Evolutionary conservation across 2,888 invertebrate genomes (phyloP).

Genomic region (Tetragnatha montana): DNA sequence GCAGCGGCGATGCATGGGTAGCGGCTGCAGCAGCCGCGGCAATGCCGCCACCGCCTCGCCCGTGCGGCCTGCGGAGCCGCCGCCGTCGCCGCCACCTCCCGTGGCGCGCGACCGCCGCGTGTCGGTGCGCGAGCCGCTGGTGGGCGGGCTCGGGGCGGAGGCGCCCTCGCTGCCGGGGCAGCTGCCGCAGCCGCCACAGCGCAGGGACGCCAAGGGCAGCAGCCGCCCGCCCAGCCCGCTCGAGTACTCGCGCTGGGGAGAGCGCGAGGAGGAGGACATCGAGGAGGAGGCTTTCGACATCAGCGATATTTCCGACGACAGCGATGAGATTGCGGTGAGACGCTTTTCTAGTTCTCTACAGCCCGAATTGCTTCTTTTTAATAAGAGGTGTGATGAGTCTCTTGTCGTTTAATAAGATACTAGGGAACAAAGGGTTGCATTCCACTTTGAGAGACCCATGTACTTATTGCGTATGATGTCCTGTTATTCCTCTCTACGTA

Average conservation of each 20-base stretch:
- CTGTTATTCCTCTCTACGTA: too few species aligned
- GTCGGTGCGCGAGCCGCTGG: slow-evolving; percentile 59
- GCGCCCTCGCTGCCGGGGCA: slow-evolving; percentile 39
- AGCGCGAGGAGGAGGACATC: slow-evolving; percentile 46
- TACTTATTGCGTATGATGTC: too few species aligned
- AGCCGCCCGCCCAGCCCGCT: slow-evolving; percentile 63
- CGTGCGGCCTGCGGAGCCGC: slow-evolving; percentile 14
- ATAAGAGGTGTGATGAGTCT: too few species aligned
- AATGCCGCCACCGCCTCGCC: slow-evolving; percentile 32
- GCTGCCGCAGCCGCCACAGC: slow-evolving; percentile 36
- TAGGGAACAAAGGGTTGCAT: too few species aligned
- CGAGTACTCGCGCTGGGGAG: slow-evolving; percentile 48
- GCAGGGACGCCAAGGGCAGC: slow-evolving; percentile 54
- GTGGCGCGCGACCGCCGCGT: slow-evolving; percentile 52
- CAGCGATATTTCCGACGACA: slow-evolving; percentile 69
- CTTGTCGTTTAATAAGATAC: too few species aligned
- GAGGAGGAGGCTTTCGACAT: slow-evolving; percentile 68
- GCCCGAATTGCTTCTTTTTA: too few species aligned
- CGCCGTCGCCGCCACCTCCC: slow-evolving; percentile 19
- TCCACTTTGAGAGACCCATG: too few species aligned
- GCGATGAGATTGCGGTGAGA: slow-evolving; percentile 63
- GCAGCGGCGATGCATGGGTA: slow-evolving; percentile 66
- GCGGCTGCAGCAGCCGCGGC: slow-evolving; percentile 64
- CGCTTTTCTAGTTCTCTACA: neutral
- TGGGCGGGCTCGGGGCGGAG: slow-evolving; percentile 13